phyloP scores from a whole-genome alignment of 2,113 vertebrate genomes.

The Xiphophorus maculatus region DNA sequence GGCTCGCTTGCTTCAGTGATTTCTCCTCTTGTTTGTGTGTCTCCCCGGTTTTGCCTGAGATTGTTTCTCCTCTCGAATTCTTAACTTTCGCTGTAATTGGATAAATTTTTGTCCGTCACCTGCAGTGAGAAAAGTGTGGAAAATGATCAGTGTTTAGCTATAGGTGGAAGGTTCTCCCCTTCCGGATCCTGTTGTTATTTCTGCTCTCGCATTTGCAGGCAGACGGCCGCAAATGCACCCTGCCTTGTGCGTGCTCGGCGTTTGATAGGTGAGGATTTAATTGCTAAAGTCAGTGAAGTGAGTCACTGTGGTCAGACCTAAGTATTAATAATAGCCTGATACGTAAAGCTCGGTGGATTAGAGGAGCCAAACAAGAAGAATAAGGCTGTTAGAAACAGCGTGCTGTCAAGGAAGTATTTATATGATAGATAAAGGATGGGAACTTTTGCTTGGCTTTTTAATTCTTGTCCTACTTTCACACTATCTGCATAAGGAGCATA shows the following conservation, averaged over 20 bases:
- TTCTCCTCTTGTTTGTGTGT: constrained; percentile 17
- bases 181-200: constrained; percentile 30
- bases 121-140: background rate
- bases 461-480: constrained; percentile 28
- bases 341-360: constrained; percentile 44
- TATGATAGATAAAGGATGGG: constrained; percentile 36
- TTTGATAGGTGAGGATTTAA: constrained; percentile 68
- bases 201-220: constrained; percentile 32
- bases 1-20: background rate
- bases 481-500: constrained; percentile 42
- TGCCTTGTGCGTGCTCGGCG: constrained; percentile 23
- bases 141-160: constrained; percentile 46
- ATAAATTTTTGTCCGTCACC: constrained; percentile 39
- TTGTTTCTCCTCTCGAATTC: constrained; percentile 13
- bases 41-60: constrained; percentile 25
- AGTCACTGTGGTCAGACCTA: constrained; percentile 37
- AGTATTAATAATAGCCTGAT: constrained; percentile 35
- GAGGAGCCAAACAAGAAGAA: constrained; percentile 24
- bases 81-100: constrained; percentile 41
- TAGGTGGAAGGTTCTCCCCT: constrained; percentile 31
- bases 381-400: constrained; percentile 8
- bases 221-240: background rate
- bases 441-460: constrained; percentile 42
- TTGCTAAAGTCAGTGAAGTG: constrained; percentile 57
- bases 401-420: constrained; percentile 19